Evolutionary conservation across 2,113 vertebrate species (phyloP).

Genomic region (Pelecanoides urinatrix): DNA sequence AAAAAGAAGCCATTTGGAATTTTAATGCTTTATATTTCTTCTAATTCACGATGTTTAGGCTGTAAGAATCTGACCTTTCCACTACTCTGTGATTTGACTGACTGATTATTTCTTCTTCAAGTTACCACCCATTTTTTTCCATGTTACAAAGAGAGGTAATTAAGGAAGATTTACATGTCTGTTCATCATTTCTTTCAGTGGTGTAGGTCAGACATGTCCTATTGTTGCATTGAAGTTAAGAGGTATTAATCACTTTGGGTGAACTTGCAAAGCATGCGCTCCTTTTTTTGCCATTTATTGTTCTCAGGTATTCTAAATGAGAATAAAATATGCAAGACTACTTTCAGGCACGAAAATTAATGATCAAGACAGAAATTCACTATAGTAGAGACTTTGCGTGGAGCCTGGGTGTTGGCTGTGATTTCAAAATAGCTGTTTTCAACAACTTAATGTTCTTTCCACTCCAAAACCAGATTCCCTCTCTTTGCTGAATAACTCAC

Average conservation of each 20-base stretch:
- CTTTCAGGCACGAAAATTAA: neutral
- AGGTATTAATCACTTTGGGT: neutral
- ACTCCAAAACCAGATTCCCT: neutral
- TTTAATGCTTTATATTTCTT: slow-evolving; percentile 13
- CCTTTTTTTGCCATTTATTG: neutral
- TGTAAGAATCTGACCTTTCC: neutral
- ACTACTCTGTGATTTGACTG: neutral
- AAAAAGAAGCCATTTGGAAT: neutral
- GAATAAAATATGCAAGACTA: neutral
- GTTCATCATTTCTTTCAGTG: neutral
- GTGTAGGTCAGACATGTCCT: neutral
- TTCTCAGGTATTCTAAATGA: slow-evolving; percentile 7
- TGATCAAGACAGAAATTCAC: neutral
- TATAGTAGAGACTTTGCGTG: neutral
- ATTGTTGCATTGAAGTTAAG: neutral
- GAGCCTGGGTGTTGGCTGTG: neutral
- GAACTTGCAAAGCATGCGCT: neutral
- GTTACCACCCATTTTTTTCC: neutral
- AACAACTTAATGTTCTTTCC: neutral
- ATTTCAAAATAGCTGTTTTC: neutral
- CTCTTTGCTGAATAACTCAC: neutral
- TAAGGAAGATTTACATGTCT: slow-evolving; percentile 17
- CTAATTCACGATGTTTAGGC: neutral
- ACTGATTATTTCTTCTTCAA: neutral
- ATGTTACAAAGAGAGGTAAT: neutral